Base-by-base conservation (phyloP, 64 coral and sea anemone genomes). In the Acropora tenuis region DNA sequence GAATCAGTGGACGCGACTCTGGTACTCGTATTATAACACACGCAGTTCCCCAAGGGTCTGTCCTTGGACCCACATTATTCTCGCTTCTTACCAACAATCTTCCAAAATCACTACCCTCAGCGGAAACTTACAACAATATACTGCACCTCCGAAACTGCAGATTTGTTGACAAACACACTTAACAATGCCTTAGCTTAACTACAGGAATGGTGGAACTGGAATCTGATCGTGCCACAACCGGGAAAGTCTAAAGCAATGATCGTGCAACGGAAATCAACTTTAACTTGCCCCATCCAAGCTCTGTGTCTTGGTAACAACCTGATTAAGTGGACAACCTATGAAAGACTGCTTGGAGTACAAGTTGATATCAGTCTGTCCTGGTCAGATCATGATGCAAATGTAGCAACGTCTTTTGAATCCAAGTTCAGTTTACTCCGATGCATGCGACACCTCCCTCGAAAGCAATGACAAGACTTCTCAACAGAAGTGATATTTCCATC, bases 21-120 rank as follows among this genome's bases (percentile, higher is more conserved):
- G 75, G 48, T 77, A 77, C 46, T 11, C 75, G 0, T 20, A 77
- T 47, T 77, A 77, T 77, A 77, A 43, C 75, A 9, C 75, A 77
- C 4, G 75, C 43, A 77, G 52, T 55, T 7, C 52, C 52, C 1
- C 2, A 2, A 30, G 52, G 9, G 2, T 71, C 68, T 1, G 68
- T 71, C 19, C 19, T 30, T 15, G 68, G 15, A 71, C 0, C 68
- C 15, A 55, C 52, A 55, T 2, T 55, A 2, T 55, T 55, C 52
- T 55, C 5, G 52, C 52, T 30, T 55, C 52, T 55, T 55, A 7
- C 52, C 5, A 55, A 55, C 52, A 9, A 55, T 55, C 52, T 55
- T 55, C 52, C 52, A 9, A 55, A 55, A 0, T 55, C 52, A 55
- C 52, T 9, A 55, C 52, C 5, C 52, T 55, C 52, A 55, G 9